A percentile compares a stretch with the other conserved stretches of the same genome.
Conservation (phyloP, 1,140 invertebrate species). For the Drosophila sp. region DNA sequence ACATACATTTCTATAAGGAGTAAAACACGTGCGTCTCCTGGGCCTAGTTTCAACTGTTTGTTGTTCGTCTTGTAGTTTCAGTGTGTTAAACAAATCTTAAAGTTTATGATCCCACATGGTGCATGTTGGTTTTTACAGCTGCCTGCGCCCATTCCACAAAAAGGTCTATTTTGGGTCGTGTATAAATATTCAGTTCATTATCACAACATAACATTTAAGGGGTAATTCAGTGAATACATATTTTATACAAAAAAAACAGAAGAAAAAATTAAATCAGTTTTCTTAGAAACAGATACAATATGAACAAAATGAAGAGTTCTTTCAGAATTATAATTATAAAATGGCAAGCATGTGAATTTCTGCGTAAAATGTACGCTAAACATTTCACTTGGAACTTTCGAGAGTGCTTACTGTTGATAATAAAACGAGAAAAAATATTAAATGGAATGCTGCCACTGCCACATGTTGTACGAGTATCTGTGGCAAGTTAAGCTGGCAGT, state of each 20-base stretch:
- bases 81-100: conserved; percentile 26
- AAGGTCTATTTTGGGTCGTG: neutral
- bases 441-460: neutral
- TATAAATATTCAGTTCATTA: conserved; percentile 7
- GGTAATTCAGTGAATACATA: neutral
- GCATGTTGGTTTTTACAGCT: conserved; percentile 7
- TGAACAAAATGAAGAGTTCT: too few relatives aligned
- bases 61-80: conserved; percentile 8
- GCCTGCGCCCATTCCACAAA: neutral
- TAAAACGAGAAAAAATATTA: neutral
- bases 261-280: conserved; percentile 1
- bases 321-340: neutral
- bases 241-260: neutral
- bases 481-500: neutral
- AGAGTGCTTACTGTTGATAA: neutral
- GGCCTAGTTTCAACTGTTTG: conserved; percentile 3
- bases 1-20: neutral
- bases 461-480: neutral
- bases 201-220: conserved; percentile 4
- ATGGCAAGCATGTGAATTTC: neutral
- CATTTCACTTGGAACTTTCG: neutral
- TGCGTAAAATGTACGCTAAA: neutral
- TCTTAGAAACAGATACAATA: neutral
- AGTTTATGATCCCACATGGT: conserved; percentile 22
- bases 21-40: conserved; percentile 3